These are phyloP conservation scores for Squalus acanthias DNA, from an alignment of 2,797 vertebrate genomes.

Conservation along the genomic window DNA sequence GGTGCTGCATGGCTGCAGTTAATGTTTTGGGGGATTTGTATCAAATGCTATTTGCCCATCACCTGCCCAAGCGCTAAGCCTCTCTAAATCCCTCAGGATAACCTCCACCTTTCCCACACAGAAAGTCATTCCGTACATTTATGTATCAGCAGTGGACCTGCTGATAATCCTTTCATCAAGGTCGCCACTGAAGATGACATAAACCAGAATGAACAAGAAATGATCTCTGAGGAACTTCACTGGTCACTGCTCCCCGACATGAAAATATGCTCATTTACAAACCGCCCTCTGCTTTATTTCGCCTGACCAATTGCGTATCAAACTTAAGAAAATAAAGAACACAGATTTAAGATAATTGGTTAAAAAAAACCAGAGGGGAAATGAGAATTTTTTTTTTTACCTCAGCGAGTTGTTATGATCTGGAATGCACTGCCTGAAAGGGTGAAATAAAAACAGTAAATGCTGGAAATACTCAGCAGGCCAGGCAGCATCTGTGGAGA, in stretches of 20 bases:
- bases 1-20: background rate
- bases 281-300: too few species aligned
- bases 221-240: background rate
- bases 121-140: background rate
- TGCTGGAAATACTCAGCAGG: too few species aligned
- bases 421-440: background rate
- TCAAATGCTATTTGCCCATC: background rate
- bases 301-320: background rate
- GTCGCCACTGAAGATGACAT: background rate
- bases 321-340: background rate
- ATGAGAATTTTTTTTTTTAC: background rate
- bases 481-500: too few species aligned
- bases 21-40: conserved; percentile 19
- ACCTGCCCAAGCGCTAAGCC: background rate
- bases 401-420: background rate
- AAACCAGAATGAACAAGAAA: background rate
- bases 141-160: background rate
- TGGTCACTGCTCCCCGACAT: background rate
- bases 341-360: background rate
- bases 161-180: background rate
- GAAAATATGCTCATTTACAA: background rate
- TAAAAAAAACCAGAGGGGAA: background rate
- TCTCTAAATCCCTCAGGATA: background rate
- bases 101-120: background rate
- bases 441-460: background rate